phyloP scores from a whole-genome alignment of 2,888 invertebrate species.

The Coelopa pilipes region DNA sequence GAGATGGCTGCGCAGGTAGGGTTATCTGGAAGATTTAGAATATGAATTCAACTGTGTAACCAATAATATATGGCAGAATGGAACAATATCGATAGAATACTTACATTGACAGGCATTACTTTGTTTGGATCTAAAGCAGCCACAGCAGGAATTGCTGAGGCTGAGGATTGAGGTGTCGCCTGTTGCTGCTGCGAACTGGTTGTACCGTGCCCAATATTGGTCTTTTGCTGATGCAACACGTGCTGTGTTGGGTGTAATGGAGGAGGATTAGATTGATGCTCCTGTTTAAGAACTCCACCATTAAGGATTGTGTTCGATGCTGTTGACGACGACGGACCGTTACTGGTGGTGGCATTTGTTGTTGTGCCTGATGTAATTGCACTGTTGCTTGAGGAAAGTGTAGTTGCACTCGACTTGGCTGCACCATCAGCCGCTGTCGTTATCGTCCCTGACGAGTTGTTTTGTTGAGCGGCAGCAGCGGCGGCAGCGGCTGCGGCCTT shows the following conservation, averaged over 20 bases:
- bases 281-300: constrained; percentile 57
- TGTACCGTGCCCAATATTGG: constrained; percentile 28
- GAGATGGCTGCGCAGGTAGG: constrained; percentile 73
- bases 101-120: constrained; percentile 71
- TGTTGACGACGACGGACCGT: constrained; percentile 39
- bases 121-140: constrained; percentile 69
- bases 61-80: not conserved
- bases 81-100: constrained; percentile 34
- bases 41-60: too few relatives aligned
- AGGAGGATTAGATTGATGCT: constrained; percentile 56
- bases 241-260: constrained; percentile 57
- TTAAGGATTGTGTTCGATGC: constrained; percentile 47
- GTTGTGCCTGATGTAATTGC: constrained; percentile 21
- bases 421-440: constrained; percentile 46
- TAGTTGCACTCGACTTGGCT: constrained; percentile 29
- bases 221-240: constrained; percentile 40
- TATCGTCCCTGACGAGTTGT: constrained; percentile 45
- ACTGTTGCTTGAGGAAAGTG: not conserved
- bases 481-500: constrained; percentile 59
- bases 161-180: constrained; percentile 47
- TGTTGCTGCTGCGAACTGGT: constrained; percentile 51
- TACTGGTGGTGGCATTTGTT: constrained; percentile 28
- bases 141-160: constrained; percentile 63
- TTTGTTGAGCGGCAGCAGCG: constrained; percentile 57
- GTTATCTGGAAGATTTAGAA: constrained; percentile 73